Evolutionary conservation across 2,113 vertebrate genomes (phyloP).

Genomic region (Nymphicus hollandicus): DNA sequence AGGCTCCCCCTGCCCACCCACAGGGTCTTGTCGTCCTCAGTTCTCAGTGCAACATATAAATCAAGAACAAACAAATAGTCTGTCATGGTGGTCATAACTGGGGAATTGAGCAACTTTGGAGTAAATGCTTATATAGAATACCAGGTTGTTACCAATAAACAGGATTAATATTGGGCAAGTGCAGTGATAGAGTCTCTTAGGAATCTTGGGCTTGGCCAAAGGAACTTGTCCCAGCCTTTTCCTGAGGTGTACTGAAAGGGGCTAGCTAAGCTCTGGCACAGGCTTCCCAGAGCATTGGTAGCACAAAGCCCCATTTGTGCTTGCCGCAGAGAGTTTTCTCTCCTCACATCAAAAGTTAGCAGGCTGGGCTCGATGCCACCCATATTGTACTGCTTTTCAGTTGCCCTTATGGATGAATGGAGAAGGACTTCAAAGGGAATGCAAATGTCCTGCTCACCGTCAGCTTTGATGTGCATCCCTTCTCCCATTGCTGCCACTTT

Average conservation of each 20-base stretch:
- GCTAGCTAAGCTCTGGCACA: neutral
- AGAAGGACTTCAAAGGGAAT: neutral
- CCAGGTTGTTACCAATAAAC: neutral
- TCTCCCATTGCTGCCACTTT: neutral
- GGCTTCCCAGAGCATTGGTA: neutral
- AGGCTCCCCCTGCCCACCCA: neutral
- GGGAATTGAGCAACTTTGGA: neutral
- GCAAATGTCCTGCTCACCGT: neutral
- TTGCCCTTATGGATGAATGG: neutral
- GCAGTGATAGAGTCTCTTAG: neutral
- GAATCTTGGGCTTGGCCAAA: neutral
- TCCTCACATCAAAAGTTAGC: neutral
- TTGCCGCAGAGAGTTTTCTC: neutral
- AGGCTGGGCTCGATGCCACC: neutral
- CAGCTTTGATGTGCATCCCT: neutral
- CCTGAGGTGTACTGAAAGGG: accelerated
- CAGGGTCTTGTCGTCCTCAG: neutral
- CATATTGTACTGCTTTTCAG: accelerated
- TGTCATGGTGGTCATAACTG: neutral
- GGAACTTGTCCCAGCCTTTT: neutral
- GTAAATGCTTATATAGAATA: neutral
- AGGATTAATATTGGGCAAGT: neutral
- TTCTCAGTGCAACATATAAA: neutral
- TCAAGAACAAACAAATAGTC: neutral
- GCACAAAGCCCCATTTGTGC: accelerated